Percentiles rank a stretch among this genome's conserved stretches.
Evolutionary conservation across 2,888 invertebrate species (phyloP).

Genomic region (Xestoiulus laeticollis): DNA sequence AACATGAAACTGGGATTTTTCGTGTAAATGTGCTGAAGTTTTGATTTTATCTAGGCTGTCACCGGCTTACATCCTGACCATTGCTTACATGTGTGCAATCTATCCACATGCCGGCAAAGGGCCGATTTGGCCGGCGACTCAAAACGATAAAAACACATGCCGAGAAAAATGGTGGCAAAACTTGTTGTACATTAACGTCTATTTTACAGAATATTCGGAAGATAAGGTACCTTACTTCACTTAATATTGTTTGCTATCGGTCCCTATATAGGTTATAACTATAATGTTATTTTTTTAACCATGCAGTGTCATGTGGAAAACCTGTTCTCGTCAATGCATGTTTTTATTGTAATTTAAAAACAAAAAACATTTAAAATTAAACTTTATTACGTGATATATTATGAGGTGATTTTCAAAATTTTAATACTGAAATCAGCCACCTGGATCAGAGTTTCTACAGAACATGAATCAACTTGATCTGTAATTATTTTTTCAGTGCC

Average conservation of each 20-base stretch:
- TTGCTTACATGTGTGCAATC: constrained; percentile 43
- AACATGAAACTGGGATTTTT: not conserved
- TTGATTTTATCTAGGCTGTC: not conserved
- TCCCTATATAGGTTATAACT: too few relatives aligned
- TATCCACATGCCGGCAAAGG: constrained; percentile 35
- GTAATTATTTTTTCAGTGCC: constrained; percentile 45
- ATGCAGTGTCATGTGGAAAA: too few relatives aligned
- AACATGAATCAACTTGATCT: too few relatives aligned
- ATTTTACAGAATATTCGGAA: not conserved
- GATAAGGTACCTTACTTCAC: constrained; percentile 3
- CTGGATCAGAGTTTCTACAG: too few relatives aligned
- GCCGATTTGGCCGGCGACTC: constrained; percentile 46
- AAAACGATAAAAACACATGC: constrained; percentile 4
- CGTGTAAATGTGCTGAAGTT: not conserved
- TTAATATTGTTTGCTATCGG: not conserved
- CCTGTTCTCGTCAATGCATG: too few relatives aligned
- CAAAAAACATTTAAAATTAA: too few relatives aligned
- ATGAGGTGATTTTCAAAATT: not conserved
- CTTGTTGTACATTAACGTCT: constrained; percentile 49
- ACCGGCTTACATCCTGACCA: constrained; percentile 46
- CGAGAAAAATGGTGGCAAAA: constrained; percentile 47
- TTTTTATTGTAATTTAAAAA: too few relatives aligned
- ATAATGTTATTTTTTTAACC: too few relatives aligned
- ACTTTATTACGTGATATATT: too few relatives aligned
- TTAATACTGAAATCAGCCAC: not conserved